These are phyloP conservation scores for Archaeoteleia sp. DNA, from an alignment of 2,888 invertebrate genomes.

Conservation along the genomic window DNA sequence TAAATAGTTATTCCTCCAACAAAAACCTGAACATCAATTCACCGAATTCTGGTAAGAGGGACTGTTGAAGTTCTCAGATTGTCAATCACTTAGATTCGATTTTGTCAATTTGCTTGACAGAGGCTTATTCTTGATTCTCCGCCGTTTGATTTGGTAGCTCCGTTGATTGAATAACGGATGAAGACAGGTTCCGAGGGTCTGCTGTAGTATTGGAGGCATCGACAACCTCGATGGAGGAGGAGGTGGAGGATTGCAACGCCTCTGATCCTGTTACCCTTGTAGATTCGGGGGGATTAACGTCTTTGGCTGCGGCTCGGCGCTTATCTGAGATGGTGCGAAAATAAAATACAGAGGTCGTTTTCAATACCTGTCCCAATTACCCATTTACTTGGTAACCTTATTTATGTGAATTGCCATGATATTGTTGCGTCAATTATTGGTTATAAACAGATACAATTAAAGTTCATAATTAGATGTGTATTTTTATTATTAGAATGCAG, in stretches of 20 bases:
- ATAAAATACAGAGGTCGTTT: background rate
- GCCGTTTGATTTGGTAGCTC: background rate
- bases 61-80: background rate
- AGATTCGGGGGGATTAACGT: constrained; percentile 24
- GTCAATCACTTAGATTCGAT: background rate
- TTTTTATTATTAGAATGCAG: no score
- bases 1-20: no score
- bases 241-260: background rate
- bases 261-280: constrained; percentile 10
- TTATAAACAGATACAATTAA: no score
- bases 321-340: constrained; percentile 7
- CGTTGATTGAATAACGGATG: background rate
- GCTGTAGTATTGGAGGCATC: no score
- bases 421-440: no score
- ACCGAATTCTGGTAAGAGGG: no score
- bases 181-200: background rate
- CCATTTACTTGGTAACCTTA: no score
- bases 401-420: background rate
- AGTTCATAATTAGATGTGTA: no score
- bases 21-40: no score
- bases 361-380: no score
- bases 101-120: background rate
- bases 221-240: background rate
- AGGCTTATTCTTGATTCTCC: background rate
- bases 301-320: constrained; percentile 3